A percentile compares a stretch with the other conserved stretches of the same genome.
Evolutionary conservation across 2,888 invertebrate species (phyloP).

Genomic region (Acutogordius australiensis): DNA sequence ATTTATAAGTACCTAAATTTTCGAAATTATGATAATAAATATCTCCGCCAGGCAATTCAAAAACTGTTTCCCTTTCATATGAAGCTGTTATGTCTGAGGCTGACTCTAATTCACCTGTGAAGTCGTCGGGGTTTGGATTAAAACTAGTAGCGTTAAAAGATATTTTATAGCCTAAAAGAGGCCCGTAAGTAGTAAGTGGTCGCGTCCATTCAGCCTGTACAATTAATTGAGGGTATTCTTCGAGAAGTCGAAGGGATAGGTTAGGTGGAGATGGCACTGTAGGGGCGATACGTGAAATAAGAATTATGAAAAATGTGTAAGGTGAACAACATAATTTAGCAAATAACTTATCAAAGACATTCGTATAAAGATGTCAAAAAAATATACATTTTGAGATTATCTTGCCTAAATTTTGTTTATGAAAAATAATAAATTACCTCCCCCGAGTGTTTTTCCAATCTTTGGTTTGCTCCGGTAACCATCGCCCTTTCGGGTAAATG

Average conservation of each 20-base stretch:
- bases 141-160: not conserved
- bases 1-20: slow-evolving; percentile 31
- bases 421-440: slow-evolving; percentile 16
- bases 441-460: slow-evolving; percentile 55
- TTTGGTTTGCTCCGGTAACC: slow-evolving; percentile 62
- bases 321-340: no score
- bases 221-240: slow-evolving; percentile 4
- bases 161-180: not conserved
- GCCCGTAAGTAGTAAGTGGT: not conserved
- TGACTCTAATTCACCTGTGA: not conserved
- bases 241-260: not conserved
- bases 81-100: not conserved
- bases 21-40: slow-evolving; percentile 40
- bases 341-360: not conserved
- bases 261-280: not conserved
- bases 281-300: not conserved
- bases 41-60: slow-evolving; percentile 38
- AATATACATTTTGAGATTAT: slow-evolving; percentile 13
- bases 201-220: slow-evolving; percentile 10
- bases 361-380: not conserved
- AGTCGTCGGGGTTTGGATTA: not conserved
- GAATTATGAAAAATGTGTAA: not conserved
- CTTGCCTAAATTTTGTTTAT: no score
- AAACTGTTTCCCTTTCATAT: slow-evolving; percentile 30
- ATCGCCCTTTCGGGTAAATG: slow-evolving; percentile 77